Evolutionary conservation across 2,888 invertebrate genomes (phyloP), one percentile per base, ranked within the genome.

Genomic region (Cancer borealis): DNA sequence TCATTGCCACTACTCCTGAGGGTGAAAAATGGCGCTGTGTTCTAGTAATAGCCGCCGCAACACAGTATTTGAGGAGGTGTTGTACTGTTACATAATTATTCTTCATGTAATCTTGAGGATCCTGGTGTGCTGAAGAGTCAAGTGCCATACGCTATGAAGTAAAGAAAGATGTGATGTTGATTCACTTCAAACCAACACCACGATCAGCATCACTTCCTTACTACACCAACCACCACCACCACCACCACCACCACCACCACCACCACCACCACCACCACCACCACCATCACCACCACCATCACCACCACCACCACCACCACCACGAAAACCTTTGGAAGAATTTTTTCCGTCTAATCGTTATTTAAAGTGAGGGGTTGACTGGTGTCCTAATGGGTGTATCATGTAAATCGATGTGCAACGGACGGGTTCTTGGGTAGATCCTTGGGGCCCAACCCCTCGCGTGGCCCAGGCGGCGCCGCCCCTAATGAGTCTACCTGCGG

Each of bases 351-450:
- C 84, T 39, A 84, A 84, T 84, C 84, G 84, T 84, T 84, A 84
- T 84, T 84, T 14, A 39, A 39, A 84, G 84, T 39, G 39, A 30
- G 39, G n/a, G 84, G 84, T 84, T 84, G 39, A 84, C 84, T 84
- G 84, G 84, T 84, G 84, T 84, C 84, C 39, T 84, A 84, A 84
- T 84, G 84, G 84, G 84, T 30, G 39, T 30, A 84, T 84, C 84
- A 84, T 84, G 84, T 84, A 84, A 84, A 84, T 84, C 30, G 84
- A 30, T 39, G 84, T 84, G 84, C 39, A 39, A 39, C 12, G 84
- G 84, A 84, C 84, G 30, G 39, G 84, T 84, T 84, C 39, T 10
- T 14, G 30, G 84, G 39, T 17, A 30, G 14, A 39, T 8, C 84
- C 39, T 84, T 14, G 39, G 12, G 84, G 84, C 39, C 39, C 30